Conservation (phyloP, 2,113 vertebrate species). For the Corythaeola cristata region DNA sequence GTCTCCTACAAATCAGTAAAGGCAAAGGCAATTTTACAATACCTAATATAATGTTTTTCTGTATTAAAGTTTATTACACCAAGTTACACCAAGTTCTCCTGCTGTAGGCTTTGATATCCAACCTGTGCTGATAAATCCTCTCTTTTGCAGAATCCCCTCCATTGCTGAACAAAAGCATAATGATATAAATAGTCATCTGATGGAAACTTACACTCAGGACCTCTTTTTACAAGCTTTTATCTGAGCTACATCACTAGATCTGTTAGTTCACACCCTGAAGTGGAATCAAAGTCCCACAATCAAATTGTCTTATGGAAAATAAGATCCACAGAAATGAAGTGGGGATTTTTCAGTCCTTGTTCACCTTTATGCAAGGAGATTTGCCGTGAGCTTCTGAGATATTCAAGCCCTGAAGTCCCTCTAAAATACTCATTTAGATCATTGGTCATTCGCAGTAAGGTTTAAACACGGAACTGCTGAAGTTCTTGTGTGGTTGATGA, state of each 20-base stretch:
- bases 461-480: not conserved
- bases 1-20: not conserved
- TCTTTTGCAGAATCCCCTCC: not conserved
- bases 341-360: not conserved
- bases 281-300: not conserved
- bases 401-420: not conserved
- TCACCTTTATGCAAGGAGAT: not conserved
- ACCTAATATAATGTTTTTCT: fast-evolving
- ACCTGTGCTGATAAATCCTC: not conserved
- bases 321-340: not conserved
- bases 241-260: not conserved
- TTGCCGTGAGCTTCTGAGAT: not conserved
- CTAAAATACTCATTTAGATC: not conserved
- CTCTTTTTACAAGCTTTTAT: not conserved
- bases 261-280: not conserved
- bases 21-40: not conserved
- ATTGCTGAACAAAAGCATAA: not conserved
- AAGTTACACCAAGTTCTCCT: not conserved
- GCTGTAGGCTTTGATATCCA: not conserved
- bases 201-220: not conserved
- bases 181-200: not conserved
- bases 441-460: not conserved
- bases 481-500: not conserved
- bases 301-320: not conserved
- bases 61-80: not conserved